phyloP scores from a whole-genome alignment of 2,797 vertebrate species.

The Hafferia zeledoni region DNA sequence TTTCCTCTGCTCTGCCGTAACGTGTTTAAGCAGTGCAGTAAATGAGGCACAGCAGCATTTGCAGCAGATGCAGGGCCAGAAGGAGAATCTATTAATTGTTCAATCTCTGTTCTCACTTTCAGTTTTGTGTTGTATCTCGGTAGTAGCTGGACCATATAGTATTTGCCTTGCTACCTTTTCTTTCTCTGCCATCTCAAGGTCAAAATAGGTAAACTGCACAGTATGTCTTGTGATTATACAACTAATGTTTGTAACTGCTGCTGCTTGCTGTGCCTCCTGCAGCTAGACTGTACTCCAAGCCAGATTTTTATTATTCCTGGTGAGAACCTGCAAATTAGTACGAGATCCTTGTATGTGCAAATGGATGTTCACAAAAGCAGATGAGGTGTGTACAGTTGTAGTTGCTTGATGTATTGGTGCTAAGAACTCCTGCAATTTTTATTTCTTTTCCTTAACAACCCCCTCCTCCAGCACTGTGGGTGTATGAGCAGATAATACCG shows the following conservation, averaged over 20 bases:
- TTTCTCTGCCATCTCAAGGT: slow-evolving; percentile 40
- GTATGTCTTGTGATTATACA: slow-evolving; percentile 15
- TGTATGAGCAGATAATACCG: neutral
- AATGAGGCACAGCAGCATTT: slow-evolving; percentile 17
- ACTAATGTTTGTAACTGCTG: slow-evolving; percentile 8
- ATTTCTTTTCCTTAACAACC: neutral
- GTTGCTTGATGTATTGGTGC: neutral
- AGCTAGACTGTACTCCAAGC: neutral
- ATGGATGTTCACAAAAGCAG: neutral
- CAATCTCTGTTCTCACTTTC: slow-evolving; percentile 1
- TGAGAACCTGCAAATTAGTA: neutral
- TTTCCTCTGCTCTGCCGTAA: neutral
- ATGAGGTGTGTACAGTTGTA: neutral
- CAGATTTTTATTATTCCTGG: slow-evolving; percentile 23
- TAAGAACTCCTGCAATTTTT: neutral
- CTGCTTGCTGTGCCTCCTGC: slow-evolving; percentile 22
- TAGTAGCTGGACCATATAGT: neutral
- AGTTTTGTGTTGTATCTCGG: slow-evolving; percentile 1
- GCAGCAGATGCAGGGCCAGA: slow-evolving; percentile 34
- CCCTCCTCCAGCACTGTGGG: neutral
- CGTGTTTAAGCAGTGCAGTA: neutral
- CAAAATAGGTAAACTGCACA: slow-evolving; percentile 21
- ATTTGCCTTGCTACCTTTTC: neutral
- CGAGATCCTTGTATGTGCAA: neutral
- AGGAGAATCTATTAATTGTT: slow-evolving; percentile 21